Conservation (phyloP, 2,113 vertebrate species). For the Colaptes auratus region DNA sequence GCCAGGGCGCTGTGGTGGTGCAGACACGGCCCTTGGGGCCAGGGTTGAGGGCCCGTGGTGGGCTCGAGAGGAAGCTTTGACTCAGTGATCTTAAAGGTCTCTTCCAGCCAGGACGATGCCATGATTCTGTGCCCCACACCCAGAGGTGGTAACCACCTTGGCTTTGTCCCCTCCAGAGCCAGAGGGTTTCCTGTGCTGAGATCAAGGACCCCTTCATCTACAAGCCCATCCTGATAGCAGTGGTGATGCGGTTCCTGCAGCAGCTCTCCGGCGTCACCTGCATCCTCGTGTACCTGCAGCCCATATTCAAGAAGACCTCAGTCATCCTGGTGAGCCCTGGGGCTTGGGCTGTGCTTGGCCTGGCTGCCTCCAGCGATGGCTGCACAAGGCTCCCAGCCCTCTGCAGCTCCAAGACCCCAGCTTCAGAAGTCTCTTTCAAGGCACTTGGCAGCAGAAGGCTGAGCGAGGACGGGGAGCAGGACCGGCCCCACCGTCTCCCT, state of each 20-base stretch:
- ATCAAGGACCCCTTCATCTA: constrained; percentile 80
- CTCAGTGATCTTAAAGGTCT: no score
- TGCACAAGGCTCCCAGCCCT: not conserved
- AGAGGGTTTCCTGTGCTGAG: constrained; percentile 76
- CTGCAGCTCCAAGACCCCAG: not conserved
- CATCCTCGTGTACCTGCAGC: constrained; percentile 88
- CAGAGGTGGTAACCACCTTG: rapidly evolving
- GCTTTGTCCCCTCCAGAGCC: constrained; percentile 53
- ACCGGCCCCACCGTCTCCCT: not conserved
- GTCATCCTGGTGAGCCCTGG: constrained; percentile 79
- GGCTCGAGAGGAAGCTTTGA: no score
- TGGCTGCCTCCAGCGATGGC: not conserved
- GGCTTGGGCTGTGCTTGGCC: rapidly evolving
- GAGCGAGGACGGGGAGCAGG: not conserved
- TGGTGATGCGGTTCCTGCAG: constrained; percentile 92
- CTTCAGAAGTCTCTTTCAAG: not conserved
- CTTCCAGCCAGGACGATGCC: no score
- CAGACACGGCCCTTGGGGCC: no score
- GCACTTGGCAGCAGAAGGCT: not conserved
- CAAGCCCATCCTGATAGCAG: constrained; percentile 85
- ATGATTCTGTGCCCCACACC: no score
- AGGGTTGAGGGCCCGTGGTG: no score
- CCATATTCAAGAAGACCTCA: constrained; percentile 84
- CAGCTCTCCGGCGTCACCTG: constrained; percentile 94
- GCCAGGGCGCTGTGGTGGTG: not conserved